Percentiles rank a stretch among this genome's conserved stretches.
phyloP scores from a whole-genome alignment of 2,113 vertebrate genomes.

The Hipposideros armiger region DNA sequence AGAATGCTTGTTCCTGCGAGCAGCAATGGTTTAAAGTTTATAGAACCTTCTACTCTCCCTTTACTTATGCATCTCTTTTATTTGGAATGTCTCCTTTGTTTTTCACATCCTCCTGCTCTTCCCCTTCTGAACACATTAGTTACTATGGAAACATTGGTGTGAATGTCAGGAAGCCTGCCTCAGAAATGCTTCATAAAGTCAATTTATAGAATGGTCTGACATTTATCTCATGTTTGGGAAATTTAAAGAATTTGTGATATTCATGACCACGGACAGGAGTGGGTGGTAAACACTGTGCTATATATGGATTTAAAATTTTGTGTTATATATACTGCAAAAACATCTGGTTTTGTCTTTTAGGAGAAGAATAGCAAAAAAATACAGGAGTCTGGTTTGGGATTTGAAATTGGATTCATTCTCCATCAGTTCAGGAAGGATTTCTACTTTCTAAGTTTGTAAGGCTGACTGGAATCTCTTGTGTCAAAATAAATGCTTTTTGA shows the following conservation, averaged over 20 bases:
- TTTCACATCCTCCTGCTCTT: slow-evolving; percentile 76
- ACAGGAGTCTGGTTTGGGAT: slow-evolving; percentile 59
- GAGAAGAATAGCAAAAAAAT: slow-evolving; percentile 62
- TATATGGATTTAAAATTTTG: slow-evolving; percentile 70
- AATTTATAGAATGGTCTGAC: slow-evolving; percentile 66
- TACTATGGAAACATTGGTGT: slow-evolving; percentile 86
- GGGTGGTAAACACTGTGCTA: slow-evolving; percentile 63
- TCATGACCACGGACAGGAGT: slow-evolving; percentile 61
- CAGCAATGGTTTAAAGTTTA: slow-evolving; percentile 64
- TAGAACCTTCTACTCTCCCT: slow-evolving; percentile 11
- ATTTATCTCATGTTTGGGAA: slow-evolving; percentile 80
- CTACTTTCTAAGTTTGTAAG: slow-evolving; percentile 67
- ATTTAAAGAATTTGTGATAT: slow-evolving; percentile 81
- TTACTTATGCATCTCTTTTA: slow-evolving; percentile 65
- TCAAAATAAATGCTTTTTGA: slow-evolving; percentile 68
- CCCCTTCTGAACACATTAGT: slow-evolving; percentile 82
- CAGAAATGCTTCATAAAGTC: slow-evolving; percentile 54
- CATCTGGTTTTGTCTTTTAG: slow-evolving; percentile 61
- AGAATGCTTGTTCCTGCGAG: neutral
- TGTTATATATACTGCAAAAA: slow-evolving; percentile 64
- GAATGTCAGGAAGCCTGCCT: slow-evolving; percentile 70
- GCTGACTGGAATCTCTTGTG: slow-evolving; percentile 61
- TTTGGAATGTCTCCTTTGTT: slow-evolving; percentile 78
- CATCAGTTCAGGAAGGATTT: slow-evolving; percentile 65
- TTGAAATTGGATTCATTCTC: slow-evolving; percentile 77